Evolutionary conservation across 1,140 invertebrate genomes (phyloP).

Genomic region (Drosophila miranda): DNA sequence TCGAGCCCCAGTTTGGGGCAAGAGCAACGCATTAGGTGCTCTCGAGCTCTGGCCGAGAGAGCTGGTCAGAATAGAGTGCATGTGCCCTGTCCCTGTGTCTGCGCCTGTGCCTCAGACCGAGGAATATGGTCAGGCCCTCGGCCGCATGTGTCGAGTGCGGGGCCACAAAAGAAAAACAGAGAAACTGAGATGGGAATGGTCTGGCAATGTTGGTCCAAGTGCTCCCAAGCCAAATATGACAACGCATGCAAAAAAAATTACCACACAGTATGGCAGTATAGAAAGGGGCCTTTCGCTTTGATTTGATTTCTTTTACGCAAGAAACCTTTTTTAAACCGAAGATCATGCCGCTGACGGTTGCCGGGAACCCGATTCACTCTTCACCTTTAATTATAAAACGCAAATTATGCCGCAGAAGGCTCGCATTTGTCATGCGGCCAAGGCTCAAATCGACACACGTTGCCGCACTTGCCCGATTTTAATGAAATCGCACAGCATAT

Average conservation of each 20-base stretch:
- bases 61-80: constrained; percentile 46
- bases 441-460: constrained; percentile 42
- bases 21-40: constrained; percentile 47
- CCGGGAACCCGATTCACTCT: constrained; percentile 8
- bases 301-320: neutral
- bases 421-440: constrained; percentile 32
- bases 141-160: too few species aligned
- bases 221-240: too few species aligned
- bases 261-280: too few species aligned
- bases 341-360: neutral
- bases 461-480: constrained; percentile 41
- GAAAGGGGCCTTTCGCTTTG: neutral
- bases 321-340: neutral
- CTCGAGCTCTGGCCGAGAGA: constrained; percentile 9
- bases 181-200: too few species aligned
- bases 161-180: neutral
- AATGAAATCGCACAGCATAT: constrained; percentile 66
- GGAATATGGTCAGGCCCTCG: constrained; percentile 29
- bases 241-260: too few species aligned
- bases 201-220: too few species aligned
- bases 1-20: constrained; percentile 26
- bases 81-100: neutral
- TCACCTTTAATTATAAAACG: constrained; percentile 52
- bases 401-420: constrained; percentile 52
- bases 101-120: constrained; percentile 13